phyloP scores from a whole-genome alignment of 2,888 invertebrate genomes.

The Drosophila percnosoma region DNA sequence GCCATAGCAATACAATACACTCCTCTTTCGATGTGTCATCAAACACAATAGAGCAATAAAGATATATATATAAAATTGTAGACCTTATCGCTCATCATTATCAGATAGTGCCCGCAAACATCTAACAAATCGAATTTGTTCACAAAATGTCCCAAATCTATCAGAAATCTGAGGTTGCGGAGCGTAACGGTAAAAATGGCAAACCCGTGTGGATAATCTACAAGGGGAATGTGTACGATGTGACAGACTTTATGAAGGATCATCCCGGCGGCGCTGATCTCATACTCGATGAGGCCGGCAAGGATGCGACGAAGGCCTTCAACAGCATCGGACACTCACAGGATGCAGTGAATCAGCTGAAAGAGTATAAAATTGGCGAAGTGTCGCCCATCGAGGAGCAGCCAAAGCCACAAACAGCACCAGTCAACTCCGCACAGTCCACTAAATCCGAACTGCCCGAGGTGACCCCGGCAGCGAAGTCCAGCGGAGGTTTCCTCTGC shows the following conservation, averaged over 20 bases:
- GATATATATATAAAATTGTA: constrained; percentile 5
- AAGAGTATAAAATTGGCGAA: constrained; percentile 88
- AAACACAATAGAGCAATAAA: constrained; percentile 31
- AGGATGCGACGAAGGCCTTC: constrained; percentile 88
- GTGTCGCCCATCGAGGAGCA: constrained; percentile 81
- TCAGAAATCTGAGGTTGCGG: constrained; percentile 86
- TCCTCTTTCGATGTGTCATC: not conserved
- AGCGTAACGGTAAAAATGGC: constrained; percentile 87
- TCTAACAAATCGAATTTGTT: not conserved
- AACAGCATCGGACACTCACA: constrained; percentile 89
- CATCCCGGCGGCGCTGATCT: constrained; percentile 90
- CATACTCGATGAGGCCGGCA: constrained; percentile 88
- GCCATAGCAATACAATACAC: not conserved
- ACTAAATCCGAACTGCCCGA: not conserved
- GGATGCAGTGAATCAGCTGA: constrained; percentile 87
- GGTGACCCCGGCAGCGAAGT: constrained; percentile 21
- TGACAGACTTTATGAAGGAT: constrained; percentile 87
- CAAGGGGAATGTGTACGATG: constrained; percentile 89
- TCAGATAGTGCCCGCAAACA: constrained; percentile 4
- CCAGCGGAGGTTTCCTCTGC: constrained; percentile 42
- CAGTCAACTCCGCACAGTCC: not conserved
- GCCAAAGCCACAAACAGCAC: constrained; percentile 18
- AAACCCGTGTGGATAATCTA: constrained; percentile 88
- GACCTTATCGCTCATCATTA: constrained; percentile 25
- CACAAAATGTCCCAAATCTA: constrained; percentile 70